phyloP scores from a whole-genome alignment of 53 echinoderm and acorn worm genomes.

The Stichopus horrens region DNA sequence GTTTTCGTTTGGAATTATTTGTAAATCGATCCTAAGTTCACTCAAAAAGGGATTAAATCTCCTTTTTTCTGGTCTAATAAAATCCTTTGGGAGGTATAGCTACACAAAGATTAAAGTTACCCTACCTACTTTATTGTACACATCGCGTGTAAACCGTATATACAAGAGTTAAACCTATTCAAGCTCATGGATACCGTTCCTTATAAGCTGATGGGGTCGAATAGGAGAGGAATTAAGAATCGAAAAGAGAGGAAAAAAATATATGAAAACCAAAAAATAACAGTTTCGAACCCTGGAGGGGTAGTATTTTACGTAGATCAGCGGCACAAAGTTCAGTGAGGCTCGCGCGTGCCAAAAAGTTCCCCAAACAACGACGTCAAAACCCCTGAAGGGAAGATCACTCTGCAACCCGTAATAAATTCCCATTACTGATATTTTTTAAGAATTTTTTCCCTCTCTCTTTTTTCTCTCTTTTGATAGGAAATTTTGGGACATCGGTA shows the following conservation, averaged over 20 bases:
- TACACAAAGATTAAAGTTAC: neutral
- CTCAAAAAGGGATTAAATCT: neutral
- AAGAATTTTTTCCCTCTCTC: neutral
- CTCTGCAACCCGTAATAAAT: constrained; percentile 11
- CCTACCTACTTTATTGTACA: neutral
- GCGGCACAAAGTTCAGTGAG: constrained; percentile 16
- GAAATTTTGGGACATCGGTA: neutral
- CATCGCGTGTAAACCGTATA: neutral
- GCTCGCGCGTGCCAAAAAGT: constrained; percentile 14
- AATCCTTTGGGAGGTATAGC: constrained; percentile 9
- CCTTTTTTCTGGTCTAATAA: neutral
- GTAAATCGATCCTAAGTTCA: neutral
- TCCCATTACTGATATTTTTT: constrained; percentile 23
- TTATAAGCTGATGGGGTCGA: neutral
- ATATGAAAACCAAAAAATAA: constrained; percentile 33
- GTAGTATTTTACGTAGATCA: constrained; percentile 22
- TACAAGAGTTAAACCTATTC: neutral
- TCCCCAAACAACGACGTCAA: constrained; percentile 17
- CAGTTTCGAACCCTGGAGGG: constrained; percentile 38
- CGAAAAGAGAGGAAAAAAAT: neutral
- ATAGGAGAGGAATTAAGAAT: neutral
- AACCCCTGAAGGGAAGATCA: constrained; percentile 20
- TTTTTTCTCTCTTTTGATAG: neutral
- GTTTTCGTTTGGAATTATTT: neutral
- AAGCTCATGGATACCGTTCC: neutral